These are phyloP conservation scores for Holcopasites calliopsidis DNA, from an alignment of 1,140 invertebrate genomes.

Conservation along the genomic window DNA sequence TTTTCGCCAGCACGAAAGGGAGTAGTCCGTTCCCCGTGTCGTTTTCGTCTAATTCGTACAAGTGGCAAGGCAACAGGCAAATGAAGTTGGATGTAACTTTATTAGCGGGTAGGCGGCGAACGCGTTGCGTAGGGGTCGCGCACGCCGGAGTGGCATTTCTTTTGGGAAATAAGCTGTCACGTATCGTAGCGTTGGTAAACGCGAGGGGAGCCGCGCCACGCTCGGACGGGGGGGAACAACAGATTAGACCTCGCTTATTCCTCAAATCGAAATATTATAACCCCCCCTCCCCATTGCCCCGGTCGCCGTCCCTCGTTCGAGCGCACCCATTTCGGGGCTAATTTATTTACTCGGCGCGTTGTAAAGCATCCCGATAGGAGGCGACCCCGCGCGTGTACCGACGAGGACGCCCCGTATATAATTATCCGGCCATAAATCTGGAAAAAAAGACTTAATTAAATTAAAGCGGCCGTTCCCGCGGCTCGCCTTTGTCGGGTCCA, in stretches of 20 bases:
- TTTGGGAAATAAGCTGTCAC: slow-evolving; percentile 60
- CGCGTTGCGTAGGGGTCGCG: neutral
- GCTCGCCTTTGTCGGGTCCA: neutral
- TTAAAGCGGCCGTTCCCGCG: neutral
- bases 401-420: slow-evolving; percentile 22
- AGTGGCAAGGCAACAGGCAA: slow-evolving; percentile 36
- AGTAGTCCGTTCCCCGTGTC: too few relatives aligned
- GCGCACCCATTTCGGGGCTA: neutral
- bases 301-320: neutral
- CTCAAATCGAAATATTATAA: slow-evolving; percentile 54
- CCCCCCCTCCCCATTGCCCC: slow-evolving; percentile 8
- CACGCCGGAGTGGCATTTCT: slow-evolving; percentile 20
- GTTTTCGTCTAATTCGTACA: slow-evolving; percentile 11
- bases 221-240: slow-evolving; percentile 46
- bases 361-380: slow-evolving; percentile 28
- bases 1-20: neutral
- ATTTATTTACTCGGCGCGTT: slow-evolving; percentile 27
- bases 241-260: slow-evolving; percentile 55
- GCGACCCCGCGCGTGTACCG: neutral
- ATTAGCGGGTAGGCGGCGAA: slow-evolving; percentile 13
- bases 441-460: slow-evolving; percentile 38
- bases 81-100: slow-evolving; percentile 43
- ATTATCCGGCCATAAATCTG: slow-evolving; percentile 35
- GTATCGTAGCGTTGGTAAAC: slow-evolving; percentile 55
- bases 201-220: slow-evolving; percentile 43